Base-by-base conservation (phyloP, 2,888 invertebrate species). In the Helobdella robusta region DNA sequence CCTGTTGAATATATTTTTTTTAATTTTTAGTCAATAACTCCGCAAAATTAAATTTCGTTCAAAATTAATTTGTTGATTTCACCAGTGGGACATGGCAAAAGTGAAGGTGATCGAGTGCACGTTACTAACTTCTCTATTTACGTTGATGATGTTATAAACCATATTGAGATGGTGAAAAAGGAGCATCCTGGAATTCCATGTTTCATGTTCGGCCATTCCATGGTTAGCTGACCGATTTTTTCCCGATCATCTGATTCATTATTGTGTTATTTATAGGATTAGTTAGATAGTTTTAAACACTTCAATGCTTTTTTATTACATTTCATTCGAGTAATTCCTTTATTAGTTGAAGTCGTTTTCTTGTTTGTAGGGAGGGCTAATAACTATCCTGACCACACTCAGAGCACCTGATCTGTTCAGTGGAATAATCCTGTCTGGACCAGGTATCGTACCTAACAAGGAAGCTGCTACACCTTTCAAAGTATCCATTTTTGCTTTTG, bases 161-260 rank as follows among this genome's bases (percentile, higher is more conserved):
- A 81, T 68, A 71, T 75, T 36, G 76, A 79, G 48, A 67, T 71
- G 20, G 72, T 80, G 15, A 74, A 75, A 58, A 68, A 73, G 23
- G 72, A 73, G 36, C 74, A 75, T 67, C 76, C 77, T 8, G 68
- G 72, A 15, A 61, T 77, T n/a, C 79, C 79, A 0, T 69, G 76
- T 28, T 81, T 78, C 69, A 68, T 80, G 18, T 70, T 81, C 44
- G 81, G 81, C 18, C 81, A 81, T 73, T 81, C 81, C 11, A 80
- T 81, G 81, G 81, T 80, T n/a, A n/a, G n/a, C n/a, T n/a, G n/a
- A n/a, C n/a, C n/a, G n/a, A n/a, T n/a, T n/a, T n/a, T n/a, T n/a
- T n/a, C n/a, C n/a, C n/a, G n/a, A n/a, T n/a, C n/a, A n/a, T n/a
- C n/a, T n/a, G n/a, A n/a, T n/a, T n/a, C n/a, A n/a, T n/a, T n/a